Percentiles rank a stretch among this genome's conserved stretches.
Conservation (phyloP, 2,888 invertebrate genomes). For the Tigriopus californicus region DNA sequence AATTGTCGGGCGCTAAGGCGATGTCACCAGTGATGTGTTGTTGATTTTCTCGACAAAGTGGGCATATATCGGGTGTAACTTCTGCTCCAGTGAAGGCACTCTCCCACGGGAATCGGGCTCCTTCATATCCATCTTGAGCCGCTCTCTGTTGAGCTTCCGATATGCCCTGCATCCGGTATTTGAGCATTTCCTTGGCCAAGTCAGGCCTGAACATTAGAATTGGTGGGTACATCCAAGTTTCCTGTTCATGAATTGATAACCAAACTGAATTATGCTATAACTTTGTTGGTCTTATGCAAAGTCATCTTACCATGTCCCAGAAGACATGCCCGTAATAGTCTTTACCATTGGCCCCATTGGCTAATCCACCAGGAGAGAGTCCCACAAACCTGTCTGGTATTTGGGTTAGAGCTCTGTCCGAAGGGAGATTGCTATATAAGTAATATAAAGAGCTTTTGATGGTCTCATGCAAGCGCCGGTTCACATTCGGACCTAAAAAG, state of each 20-base stretch:
- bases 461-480: slow-evolving; percentile 16
- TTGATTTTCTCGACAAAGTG: slow-evolving; percentile 20
- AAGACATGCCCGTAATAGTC: slow-evolving; percentile 22
- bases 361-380: slow-evolving; percentile 22
- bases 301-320: slow-evolving; percentile 21
- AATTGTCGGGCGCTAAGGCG: slow-evolving; percentile 9
- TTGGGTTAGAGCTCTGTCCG: slow-evolving; percentile 16
- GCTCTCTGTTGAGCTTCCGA: slow-evolving; percentile 21
- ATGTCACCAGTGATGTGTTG: slow-evolving; percentile 22
- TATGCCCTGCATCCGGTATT: slow-evolving; percentile 20
- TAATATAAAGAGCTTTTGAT: slow-evolving; percentile 22
- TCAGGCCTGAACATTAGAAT: slow-evolving; percentile 21
- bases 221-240: slow-evolving; percentile 22
- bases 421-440: slow-evolving; percentile 21
- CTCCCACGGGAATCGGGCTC: slow-evolving; percentile 22
- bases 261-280: neutral
- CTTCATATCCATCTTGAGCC: slow-evolving; percentile 18
- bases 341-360: slow-evolving; percentile 19
- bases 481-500: slow-evolving; percentile 17
- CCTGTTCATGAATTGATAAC: slow-evolving; percentile 10
- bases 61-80: slow-evolving; percentile 22
- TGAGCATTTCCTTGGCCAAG: slow-evolving; percentile 20
- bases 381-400: slow-evolving; percentile 20
- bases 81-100: slow-evolving; percentile 21
- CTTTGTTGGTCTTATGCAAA: no score